Percentiles rank a stretch among this genome's conserved stretches.
Conservation (phyloP, 2,888 invertebrate genomes). For the Hemithea aestivaria region DNA sequence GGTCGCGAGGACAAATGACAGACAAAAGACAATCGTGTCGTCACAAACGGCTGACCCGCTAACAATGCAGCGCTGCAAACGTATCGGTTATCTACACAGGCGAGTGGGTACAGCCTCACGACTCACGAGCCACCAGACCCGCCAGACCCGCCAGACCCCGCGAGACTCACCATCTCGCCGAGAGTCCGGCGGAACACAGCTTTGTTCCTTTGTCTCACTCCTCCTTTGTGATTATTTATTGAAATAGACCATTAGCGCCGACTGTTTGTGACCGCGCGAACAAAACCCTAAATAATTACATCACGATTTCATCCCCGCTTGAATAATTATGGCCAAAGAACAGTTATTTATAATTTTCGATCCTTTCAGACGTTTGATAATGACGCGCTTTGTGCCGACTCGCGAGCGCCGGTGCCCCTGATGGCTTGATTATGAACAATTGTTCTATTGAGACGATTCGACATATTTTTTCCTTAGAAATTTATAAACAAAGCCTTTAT, state of each 20-base stretch:
- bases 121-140: no score
- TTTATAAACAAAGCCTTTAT: no score
- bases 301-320: constrained; percentile 13
- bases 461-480: not conserved
- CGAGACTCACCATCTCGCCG: no score
- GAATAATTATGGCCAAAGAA: constrained; percentile 25
- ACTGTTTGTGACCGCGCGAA: constrained; percentile 26
- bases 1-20: no score
- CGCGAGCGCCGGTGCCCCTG: constrained; percentile 14
- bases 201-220: constrained; percentile 48
- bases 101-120: no score
- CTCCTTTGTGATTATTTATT: constrained; percentile 59
- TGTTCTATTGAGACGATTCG: not conserved
- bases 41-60: no score
- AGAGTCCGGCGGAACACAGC: constrained; percentile 3
- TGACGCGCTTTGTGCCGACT: constrained; percentile 20
- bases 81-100: no score
- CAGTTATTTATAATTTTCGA: constrained; percentile 25
- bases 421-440: constrained; percentile 7
- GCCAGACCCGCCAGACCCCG: no score
- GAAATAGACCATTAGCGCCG: constrained; percentile 39
- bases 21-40: no score
- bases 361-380: constrained; percentile 22
- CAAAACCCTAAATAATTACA: constrained; percentile 31
- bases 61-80: no score